Evolutionary conservation across 2,888 invertebrate species (phyloP), one percentile per base, ranked within the genome.

Genomic region (Aleiodes alternator): DNA sequence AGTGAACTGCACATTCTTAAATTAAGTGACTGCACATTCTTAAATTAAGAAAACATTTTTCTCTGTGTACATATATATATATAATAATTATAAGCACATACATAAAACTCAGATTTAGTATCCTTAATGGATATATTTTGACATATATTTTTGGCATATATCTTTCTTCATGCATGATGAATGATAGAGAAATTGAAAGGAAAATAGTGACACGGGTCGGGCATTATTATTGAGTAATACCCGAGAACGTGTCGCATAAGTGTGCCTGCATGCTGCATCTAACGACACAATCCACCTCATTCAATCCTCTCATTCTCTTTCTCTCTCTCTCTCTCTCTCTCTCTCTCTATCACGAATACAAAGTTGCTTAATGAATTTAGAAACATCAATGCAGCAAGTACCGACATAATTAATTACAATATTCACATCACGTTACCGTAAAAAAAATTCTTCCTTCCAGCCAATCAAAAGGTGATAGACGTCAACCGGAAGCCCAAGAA

Each of bases 401-500:
- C 16, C 48, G 61, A 38, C 61, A 5, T 9, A 14, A 16, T 23
- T n/a, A 11, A 34, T n/a, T 8, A 11, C 29, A 38, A 34, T 29
- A 53, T 66, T 72, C 56, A 16, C 53, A 31, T 53, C 61, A 61
- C 23, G 34, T 53, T 61, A 16, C 53, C 14, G 61, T 38, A 9
- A 43, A 9, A 43, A 43, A 43, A 9, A 43, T 83, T 84, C 84
- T 82, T 84, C 1, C 84, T 92, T 92, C 71, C 92, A 94, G 94
- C 94, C 70, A 93, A 92, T 88, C 94, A 94, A 85, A 96, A 95
- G 90, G 95, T 96, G 85, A 94, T 94, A 77, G 94, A 94, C 89
- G 91, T 94, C 80, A 92, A 95, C 88, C 92, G 96, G 84, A 97
- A 97, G 90, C 97, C 98, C 38, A 95, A 96, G 88, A 96, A 93